phyloP scores from a whole-genome alignment of 2,888 invertebrate genomes.

The Strigamia crassipes region DNA sequence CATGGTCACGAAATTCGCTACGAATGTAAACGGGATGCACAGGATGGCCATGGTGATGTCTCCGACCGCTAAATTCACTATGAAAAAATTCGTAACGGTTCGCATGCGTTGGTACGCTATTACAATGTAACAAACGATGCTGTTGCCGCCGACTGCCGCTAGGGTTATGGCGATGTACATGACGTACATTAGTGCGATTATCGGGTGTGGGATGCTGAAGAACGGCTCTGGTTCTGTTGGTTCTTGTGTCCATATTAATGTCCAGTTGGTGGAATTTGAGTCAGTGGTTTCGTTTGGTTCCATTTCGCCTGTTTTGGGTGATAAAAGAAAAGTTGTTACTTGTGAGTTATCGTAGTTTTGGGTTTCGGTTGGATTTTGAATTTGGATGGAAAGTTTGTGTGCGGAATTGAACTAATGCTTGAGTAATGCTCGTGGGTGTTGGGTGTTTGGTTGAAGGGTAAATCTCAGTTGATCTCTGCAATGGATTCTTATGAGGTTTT shows the following conservation, averaged over 20 bases:
- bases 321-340: background rate
- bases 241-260: background rate
- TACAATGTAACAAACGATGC: slow-evolving; percentile 81
- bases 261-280: background rate
- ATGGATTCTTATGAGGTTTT: slow-evolving; percentile 1
- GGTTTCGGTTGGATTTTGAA: background rate
- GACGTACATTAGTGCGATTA: slow-evolving; percentile 58
- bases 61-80: slow-evolving; percentile 80
- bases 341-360: too few species aligned
- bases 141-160: slow-evolving; percentile 61
- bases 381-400: background rate
- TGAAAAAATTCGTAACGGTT: slow-evolving; percentile 90
- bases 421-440: background rate
- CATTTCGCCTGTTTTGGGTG: background rate
- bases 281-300: background rate
- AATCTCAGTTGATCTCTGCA: slow-evolving; percentile 10
- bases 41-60: slow-evolving; percentile 88
- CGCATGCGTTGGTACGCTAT: slow-evolving; percentile 81
- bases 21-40: slow-evolving; percentile 88
- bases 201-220: slow-evolving; percentile 46
- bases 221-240: background rate
- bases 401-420: too few species aligned
- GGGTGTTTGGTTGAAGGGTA: background rate
- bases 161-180: slow-evolving; percentile 60
- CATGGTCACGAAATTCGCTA: slow-evolving; percentile 74